phyloP scores from a whole-genome alignment of 2,113 vertebrate genomes.

The Megalops atlanticus region DNA sequence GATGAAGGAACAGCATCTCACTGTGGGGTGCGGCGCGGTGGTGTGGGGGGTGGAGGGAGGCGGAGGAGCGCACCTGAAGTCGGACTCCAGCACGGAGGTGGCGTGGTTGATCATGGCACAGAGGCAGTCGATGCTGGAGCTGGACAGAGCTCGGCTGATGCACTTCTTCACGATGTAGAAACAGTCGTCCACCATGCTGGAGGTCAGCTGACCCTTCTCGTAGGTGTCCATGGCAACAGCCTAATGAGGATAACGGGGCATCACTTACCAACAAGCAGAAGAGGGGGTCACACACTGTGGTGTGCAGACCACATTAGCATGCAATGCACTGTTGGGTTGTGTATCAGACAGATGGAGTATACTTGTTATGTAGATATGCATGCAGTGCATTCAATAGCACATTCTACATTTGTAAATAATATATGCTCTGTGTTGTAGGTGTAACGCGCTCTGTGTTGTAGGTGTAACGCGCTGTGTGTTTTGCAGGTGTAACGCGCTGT shows the following conservation, averaged over 20 bases:
- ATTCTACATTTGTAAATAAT: not conserved
- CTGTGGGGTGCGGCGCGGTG: too few species aligned
- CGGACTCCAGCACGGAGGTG: conserved; percentile 88
- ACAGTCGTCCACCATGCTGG: conserved; percentile 98
- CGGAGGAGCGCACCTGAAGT: conserved; percentile 82
- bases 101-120: conserved; percentile 99
- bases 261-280: not conserved
- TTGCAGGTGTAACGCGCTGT: not conserved
- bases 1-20: too few species aligned
- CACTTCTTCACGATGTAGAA: conserved; percentile 99
- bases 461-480: not conserved
- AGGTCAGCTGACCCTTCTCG: conserved; percentile 92
- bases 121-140: conserved; percentile 94
- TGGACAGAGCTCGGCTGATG: conserved; percentile 91
- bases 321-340: conserved; percentile 10
- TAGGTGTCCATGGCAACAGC: conserved; percentile 91
- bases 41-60: not conserved
- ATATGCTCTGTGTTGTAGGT: too few species aligned
- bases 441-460: not conserved
- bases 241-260: conserved; percentile 57
- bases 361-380: too few species aligned
- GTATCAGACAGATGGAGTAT: not conserved
- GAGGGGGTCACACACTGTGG: not conserved
- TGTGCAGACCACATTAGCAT: not conserved
- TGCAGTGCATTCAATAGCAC: too few species aligned